A percentile compares a stretch with the other conserved stretches of the same genome.
phyloP scores from a whole-genome alignment of 2,113 vertebrate genomes.

The Picathartes gymnocephalus region DNA sequence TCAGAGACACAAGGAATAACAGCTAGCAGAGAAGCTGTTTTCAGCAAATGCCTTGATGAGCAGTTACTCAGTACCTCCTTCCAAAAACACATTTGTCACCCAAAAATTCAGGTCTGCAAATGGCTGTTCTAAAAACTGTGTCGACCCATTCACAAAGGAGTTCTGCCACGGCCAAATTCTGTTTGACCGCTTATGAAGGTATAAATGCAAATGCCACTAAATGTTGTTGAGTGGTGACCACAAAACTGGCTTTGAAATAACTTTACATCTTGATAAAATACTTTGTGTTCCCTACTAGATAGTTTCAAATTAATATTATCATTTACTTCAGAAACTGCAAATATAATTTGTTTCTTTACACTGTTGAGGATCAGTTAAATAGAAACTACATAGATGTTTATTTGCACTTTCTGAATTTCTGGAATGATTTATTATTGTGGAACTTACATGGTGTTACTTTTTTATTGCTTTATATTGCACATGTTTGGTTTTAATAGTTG shows the following conservation, averaged over 20 bases:
- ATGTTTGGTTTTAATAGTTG: conserved; percentile 56
- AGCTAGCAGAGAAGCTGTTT: background rate
- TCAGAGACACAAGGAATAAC: background rate
- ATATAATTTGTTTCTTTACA: conserved; percentile 50
- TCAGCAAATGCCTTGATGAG: background rate
- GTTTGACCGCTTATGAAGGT: background rate
- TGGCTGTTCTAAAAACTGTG: background rate
- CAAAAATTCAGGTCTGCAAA: background rate
- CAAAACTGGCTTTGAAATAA: background rate
- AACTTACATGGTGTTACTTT: conserved; percentile 32
- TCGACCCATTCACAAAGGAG: accelerated
- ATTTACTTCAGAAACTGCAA: conserved; percentile 34
- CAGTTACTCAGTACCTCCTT: background rate
- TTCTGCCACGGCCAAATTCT: background rate
- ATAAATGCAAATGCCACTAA: background rate
- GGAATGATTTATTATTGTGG: conserved; percentile 45
- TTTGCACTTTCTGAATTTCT: conserved; percentile 21
- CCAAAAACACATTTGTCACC: background rate
- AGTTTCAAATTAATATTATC: background rate
- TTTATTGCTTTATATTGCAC: conserved; percentile 55
- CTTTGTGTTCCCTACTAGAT: background rate
- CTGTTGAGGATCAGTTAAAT: conserved; percentile 39
- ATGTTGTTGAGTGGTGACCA: background rate
- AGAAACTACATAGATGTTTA: conserved; percentile 40
- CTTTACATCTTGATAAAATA: background rate